Base-by-base conservation (phyloP, 2,888 invertebrate genomes). In the Rhaphigaster nebulosa region DNA sequence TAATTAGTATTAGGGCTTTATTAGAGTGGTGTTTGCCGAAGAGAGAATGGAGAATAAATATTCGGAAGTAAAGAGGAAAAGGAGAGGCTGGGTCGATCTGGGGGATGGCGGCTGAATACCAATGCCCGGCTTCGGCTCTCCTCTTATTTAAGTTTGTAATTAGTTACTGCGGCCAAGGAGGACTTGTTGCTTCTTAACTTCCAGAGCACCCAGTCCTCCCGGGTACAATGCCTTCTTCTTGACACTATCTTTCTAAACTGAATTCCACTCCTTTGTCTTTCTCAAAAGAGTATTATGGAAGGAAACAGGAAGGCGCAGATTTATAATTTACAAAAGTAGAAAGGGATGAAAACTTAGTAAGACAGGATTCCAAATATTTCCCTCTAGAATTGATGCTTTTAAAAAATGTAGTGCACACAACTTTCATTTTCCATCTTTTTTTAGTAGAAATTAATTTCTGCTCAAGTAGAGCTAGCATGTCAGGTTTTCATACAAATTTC, bases 61-160 rank as follows among this genome's bases (percentile, higher is more conserved):
- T 50, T 50, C n/a, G 41, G 84, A 45, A 84, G 84, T 84, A 84
- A 50, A 84, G 45, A 84, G 45, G 84, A 84, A 38, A 84, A 84
- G 80, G 23, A 38, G 84, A 41, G 84, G 34, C 4, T 6, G n/a
- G 38, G 60, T 38, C 15, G 88, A 56, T 29, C 38, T 41, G 65
- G 60, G n/a, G 6, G 88, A 41, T 18, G 41, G 54, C 8, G 41
- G 38, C 88, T 54, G 88, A 88, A 88, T 88, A 88, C 88, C 88
- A 88, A 88, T 88, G 65, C 38, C 60, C 65, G 26, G n/a, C 41
- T 84, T 50, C 41, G n/a, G 34, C 23, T 23, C 84, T 84, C 13
- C 88, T 88, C 88, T 88, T 88, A 88, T 88, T 88, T 88, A 88
- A 88, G 88, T 88, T 88, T 88, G 88, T 88, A 88, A 88, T 88